A percentile compares a stretch with the other conserved stretches of the same genome.
These are phyloP conservation scores for Apis laboriosa DNA, from an alignment of 1,140 invertebrate genomes.

Conservation along the genomic window DNA sequence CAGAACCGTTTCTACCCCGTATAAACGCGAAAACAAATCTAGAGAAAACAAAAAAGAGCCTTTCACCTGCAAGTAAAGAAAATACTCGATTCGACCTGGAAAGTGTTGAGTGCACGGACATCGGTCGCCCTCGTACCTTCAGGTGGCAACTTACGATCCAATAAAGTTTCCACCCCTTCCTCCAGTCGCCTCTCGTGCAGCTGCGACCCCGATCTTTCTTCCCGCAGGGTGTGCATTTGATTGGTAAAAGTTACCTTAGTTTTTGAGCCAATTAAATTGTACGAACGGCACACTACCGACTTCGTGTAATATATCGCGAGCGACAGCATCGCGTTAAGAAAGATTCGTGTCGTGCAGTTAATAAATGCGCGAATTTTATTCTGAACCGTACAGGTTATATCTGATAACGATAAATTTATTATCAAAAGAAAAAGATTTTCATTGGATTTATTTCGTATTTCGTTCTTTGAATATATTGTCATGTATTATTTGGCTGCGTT, in stretches of 20 bases:
- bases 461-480: too few relatives aligned
- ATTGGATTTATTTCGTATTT: too few relatives aligned
- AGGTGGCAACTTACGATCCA: slow-evolving; percentile 64
- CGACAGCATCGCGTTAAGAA: neutral
- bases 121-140: slow-evolving; percentile 32
- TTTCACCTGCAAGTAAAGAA: slow-evolving; percentile 41
- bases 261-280: slow-evolving; percentile 60
- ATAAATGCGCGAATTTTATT: neutral
- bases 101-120: slow-evolving; percentile 48
- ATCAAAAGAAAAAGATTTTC: too few relatives aligned
- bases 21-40: slow-evolving; percentile 22
- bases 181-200: slow-evolving; percentile 18
- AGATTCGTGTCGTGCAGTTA: neutral
- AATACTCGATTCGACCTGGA: slow-evolving; percentile 33
- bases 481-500: too few relatives aligned
- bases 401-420: too few relatives aligned
- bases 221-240: slow-evolving; percentile 50
- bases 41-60: slow-evolving; percentile 50
- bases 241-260: slow-evolving; percentile 52
- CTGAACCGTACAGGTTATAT: too few relatives aligned
- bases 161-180: slow-evolving; percentile 59
- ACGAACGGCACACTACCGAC: neutral
- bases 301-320: neutral
- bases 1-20: slow-evolving; percentile 18
- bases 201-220: slow-evolving; percentile 58